Evolutionary conservation across 2,888 invertebrate species (phyloP), one percentile per base, ranked within the genome.

Genomic region (Cosmia trapezina): DNA sequence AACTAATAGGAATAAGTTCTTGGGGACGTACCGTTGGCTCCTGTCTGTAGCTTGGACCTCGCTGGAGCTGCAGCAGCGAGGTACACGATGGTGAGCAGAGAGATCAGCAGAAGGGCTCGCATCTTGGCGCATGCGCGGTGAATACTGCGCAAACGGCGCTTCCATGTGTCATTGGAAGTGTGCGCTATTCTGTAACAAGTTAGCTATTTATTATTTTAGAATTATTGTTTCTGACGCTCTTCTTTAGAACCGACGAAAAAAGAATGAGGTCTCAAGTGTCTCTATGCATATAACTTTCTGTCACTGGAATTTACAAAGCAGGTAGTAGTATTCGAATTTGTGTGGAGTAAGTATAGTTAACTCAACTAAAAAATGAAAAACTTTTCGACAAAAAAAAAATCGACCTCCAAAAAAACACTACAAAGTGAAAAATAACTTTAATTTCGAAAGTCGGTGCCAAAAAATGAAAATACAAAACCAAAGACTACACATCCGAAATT

Each of bases 41-140:
- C 91, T 28, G 90, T 89, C 76, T 94, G 93, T 37, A 95, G 88
- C 54, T 89, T 90, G 19, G 91, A 90, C 73, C 81, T 86, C 60
- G 88, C 89, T 11, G 92, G 93, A 33, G 92, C 90, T 73, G 91
- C 88, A 60, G 81, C 70, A 49, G 87, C 73, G 45, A 87, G 62
- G 79, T 88, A 86, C 9, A 87, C 60, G 59, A 87, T 76, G n/a
- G 86, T 75, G 17, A 86, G 68, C 65, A 90, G 65, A 14, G 87
- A 59, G 54, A 91, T 76, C 68, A 92, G 70, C 68, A 92, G 84
- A 77, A 91, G 80, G 79, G 89, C 87, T 86, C 93, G 92, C 95
- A 95, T 94, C 83, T 84, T 91, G 88, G 72, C 86, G 82, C 78
- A 79, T 84, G 84, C 80, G 85, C 79, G 80, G 57, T 74, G 61